These are phyloP conservation scores for Drosophila paranaensis DNA, from an alignment of 2,888 invertebrate species.

Conservation along the genomic window DNA sequence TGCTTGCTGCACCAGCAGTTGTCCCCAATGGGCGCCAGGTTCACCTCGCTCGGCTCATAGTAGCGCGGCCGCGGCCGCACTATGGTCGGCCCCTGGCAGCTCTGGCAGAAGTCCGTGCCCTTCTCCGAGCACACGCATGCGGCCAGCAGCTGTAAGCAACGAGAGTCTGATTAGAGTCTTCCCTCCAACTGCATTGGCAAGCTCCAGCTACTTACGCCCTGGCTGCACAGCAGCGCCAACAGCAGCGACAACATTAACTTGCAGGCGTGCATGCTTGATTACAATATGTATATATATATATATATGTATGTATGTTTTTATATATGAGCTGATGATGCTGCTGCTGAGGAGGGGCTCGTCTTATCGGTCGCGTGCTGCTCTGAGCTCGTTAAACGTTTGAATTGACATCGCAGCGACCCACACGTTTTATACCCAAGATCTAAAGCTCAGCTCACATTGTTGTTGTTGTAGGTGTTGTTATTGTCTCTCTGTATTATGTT, in stretches of 20 bases:
- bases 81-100: slow-evolving; percentile 60
- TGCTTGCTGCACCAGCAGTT: slow-evolving; percentile 83
- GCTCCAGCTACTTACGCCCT: slow-evolving; percentile 40
- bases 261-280: slow-evolving; percentile 28
- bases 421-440: slow-evolving; percentile 67
- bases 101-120: slow-evolving; percentile 77
- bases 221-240: slow-evolving; percentile 53
- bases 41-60: slow-evolving; percentile 57
- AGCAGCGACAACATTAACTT: slow-evolving; percentile 53
- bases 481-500: neutral
- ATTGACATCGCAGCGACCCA: slow-evolving; percentile 56
- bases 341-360: slow-evolving; percentile 7
- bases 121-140: slow-evolving; percentile 81
- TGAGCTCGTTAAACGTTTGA: slow-evolving; percentile 65
- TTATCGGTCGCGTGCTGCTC: slow-evolving; percentile 67
- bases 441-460: slow-evolving; percentile 30
- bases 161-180: neutral
- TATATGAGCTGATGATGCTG: slow-evolving; percentile 1
- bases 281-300: slow-evolving; percentile 4
- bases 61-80: slow-evolving; percentile 72
- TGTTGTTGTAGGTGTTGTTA: slow-evolving; percentile 12
- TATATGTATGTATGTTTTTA: slow-evolving; percentile 1
- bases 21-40: slow-evolving; percentile 81
- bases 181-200: neutral
- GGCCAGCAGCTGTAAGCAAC: slow-evolving; percentile 64